Evolutionary conservation across 2,113 vertebrate genomes (phyloP).

Genomic region (Glareola pratincola): DNA sequence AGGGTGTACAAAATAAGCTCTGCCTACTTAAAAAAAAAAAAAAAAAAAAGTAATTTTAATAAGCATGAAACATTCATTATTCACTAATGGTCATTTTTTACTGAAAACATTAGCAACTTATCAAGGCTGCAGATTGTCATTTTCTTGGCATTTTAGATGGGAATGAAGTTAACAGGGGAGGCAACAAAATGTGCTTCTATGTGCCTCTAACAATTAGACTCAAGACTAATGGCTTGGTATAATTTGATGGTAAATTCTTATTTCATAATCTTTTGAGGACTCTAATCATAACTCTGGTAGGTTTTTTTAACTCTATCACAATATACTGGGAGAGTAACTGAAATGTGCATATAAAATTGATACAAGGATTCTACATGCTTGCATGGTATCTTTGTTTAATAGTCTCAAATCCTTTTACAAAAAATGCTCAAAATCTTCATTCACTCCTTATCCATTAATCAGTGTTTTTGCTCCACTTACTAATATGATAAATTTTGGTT

Average conservation of each 20-base stretch:
- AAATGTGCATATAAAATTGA: not conserved
- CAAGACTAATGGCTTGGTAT: not conserved
- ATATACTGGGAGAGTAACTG: not conserved
- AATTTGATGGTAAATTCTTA: not conserved
- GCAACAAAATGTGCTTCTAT: not conserved
- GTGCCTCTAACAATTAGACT: not conserved
- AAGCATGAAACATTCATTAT: not conserved
- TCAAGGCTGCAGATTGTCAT: not conserved
- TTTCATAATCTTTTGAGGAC: too few species aligned
- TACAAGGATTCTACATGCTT: not conserved
- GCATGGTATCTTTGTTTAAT: not conserved
- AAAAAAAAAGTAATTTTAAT: not conserved
- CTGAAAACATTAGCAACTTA: not conserved
- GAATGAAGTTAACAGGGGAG: not conserved
- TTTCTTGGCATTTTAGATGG: not conserved
- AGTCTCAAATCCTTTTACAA: not conserved
- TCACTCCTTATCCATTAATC: not conserved
- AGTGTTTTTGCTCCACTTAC: not conserved
- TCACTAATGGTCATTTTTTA: not conserved
- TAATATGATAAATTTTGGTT: not conserved
- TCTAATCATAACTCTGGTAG: not conserved
- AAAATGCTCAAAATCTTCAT: not conserved
- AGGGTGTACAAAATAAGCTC: not conserved
- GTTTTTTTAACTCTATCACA: not conserved
- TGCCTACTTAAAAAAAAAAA: too few species aligned